Evolutionary conservation across 2,797 vertebrate species (phyloP), one percentile per base, ranked within the genome.

Genomic region (Podarcis lilfordi): DNA sequence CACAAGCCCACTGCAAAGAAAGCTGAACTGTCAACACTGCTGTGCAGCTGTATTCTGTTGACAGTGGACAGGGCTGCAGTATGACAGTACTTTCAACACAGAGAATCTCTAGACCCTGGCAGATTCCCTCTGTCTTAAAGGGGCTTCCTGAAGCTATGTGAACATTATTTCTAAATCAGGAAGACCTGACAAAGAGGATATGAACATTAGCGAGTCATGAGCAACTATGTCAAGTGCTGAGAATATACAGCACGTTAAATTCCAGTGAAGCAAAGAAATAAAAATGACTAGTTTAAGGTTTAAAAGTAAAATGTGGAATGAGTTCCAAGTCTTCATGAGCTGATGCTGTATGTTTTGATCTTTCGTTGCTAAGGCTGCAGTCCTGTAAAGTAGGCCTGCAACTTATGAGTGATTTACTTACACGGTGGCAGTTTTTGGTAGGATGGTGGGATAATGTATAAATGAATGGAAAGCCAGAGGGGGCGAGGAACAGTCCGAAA

Each of bases 181-280:
- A 1, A 40, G 64, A 84, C 92, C 86, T 43, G 88, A 55, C 72
- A 89, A 87, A 74, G 80, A 92, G 83, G 8, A 5, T 59, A 75
- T 84, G 85, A 2, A 10, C 29, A 68, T 90, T 1, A 77, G 90
- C 91, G 91, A 93, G 91, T 92, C 91, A 93, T 91, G 88, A 92
- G 35, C 77, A 45, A 15, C 4, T 17, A 43, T 89, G n/a, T 32
- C 90, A 91, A 89, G 86, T 69, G 1, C 35, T 89, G 43, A 69
- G 76, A 88, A 80, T 77, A 80, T 2, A 19, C 74, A 50, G 21
- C 55, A 74, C 9, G 37, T 76, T 90, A 88, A 75, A n/a, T 25
- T 92, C 92, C 92, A 84, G 92, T 94, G 84, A 89, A 90, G 89
- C 89, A 88, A 76, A 77, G 88, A 84, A 77, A 90, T 93, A 91